Evolutionary conservation across 2,113 vertebrate species (phyloP).

Genomic region (Coptodon rendalli): DNA sequence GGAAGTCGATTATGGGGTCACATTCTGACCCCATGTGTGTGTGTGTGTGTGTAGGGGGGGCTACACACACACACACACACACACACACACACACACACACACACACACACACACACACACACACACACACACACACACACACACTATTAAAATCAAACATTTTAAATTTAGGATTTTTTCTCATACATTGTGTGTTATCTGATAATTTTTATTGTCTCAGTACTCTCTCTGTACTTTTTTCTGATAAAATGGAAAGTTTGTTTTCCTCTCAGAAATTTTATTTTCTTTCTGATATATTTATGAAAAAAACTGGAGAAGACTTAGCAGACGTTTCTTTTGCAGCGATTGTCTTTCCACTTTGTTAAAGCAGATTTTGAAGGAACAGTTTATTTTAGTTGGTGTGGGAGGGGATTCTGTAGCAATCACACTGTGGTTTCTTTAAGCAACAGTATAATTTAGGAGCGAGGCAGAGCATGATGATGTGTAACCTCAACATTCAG

Average conservation of each 20-base stretch:
- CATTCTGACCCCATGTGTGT: too few species aligned
- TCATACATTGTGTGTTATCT: accelerated
- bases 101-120: too few species aligned
- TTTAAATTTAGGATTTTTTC: background rate
- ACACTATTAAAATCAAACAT: background rate
- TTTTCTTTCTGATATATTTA: background rate
- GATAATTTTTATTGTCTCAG: background rate
- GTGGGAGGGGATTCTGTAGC: background rate
- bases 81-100: too few species aligned
- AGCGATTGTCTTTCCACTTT: accelerated
- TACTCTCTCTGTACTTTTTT: background rate
- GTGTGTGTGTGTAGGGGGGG: too few species aligned
- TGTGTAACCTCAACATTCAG: background rate
- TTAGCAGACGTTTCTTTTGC: background rate
- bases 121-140: background rate
- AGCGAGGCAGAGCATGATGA: background rate
- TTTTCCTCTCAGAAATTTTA: background rate
- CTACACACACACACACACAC: too few species aligned
- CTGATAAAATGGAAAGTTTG: background rate
- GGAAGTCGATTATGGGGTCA: too few species aligned
- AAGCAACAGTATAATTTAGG: background rate
- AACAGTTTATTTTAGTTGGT: background rate
- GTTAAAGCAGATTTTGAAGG: background rate
- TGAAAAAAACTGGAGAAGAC: background rate
- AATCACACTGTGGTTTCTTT: background rate